Percentiles rank a stretch among this genome's conserved stretches.
These are phyloP conservation scores for Autographa pulchrina DNA, from an alignment of 2,888 invertebrate species.

Conservation along the genomic window DNA sequence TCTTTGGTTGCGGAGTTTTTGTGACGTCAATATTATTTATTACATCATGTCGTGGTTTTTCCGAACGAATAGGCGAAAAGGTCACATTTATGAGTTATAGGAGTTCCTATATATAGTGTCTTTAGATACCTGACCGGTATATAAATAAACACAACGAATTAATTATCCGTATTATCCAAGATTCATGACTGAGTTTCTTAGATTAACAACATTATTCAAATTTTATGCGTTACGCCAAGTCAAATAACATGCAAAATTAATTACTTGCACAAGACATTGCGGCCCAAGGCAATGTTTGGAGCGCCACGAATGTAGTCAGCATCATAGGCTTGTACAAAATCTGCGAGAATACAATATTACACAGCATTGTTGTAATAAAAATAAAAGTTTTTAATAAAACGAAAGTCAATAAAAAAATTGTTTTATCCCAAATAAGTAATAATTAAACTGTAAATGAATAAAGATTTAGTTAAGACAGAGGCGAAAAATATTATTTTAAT, in stretches of 20 bases:
- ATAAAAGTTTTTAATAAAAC: too few species aligned
- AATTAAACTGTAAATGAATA: too few species aligned
- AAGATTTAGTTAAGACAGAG: too few species aligned
- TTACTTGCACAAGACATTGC: conserved; percentile 72
- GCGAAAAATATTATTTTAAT: too few species aligned
- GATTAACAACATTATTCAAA: conserved; percentile 18
- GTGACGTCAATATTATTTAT: conserved; percentile 6
- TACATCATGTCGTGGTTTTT: conserved; percentile 3
- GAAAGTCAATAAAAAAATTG: too few species aligned
- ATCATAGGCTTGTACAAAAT: conserved; percentile 70
- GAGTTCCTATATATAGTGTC: background rate
- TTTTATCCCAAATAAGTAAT: too few species aligned
- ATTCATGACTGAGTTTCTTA: background rate
- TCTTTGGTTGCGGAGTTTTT: conserved; percentile 11
- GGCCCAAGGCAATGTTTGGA: conserved; percentile 70
- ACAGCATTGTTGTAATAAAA: background rate
- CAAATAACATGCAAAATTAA: conserved; percentile 18
- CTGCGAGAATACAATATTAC: conserved; percentile 51
- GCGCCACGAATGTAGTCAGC: conserved; percentile 55
- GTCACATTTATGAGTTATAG: background rate
- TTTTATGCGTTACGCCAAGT: conserved; percentile 16
- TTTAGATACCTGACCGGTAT: background rate
- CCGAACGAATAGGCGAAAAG: background rate
- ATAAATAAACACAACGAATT: background rate
- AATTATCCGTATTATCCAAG: background rate